These are phyloP conservation scores for Pseudorhombus dupliciocellatus DNA, from an alignment of 2,113 vertebrate genomes.

Conservation along the genomic window DNA sequence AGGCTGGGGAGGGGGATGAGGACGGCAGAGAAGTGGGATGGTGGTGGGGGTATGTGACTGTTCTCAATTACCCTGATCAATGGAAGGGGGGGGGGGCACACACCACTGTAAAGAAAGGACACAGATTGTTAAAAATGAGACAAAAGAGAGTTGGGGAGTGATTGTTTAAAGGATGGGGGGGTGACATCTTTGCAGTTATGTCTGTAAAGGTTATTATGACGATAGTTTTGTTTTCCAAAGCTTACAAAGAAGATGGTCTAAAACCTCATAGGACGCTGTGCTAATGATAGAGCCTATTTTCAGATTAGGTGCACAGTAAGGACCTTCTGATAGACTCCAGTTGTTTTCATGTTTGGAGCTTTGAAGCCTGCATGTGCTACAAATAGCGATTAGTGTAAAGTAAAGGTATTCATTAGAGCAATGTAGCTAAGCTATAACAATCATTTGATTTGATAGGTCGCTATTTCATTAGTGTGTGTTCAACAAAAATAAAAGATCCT, in stretches of 20 bases:
- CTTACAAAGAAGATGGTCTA: background rate
- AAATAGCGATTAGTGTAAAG: conserved; percentile 10
- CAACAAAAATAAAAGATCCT: conserved; percentile 60
- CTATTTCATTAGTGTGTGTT: conserved; percentile 64
- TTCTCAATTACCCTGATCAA: conserved; percentile 93
- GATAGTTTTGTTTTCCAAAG: background rate
- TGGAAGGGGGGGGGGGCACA: conserved; percentile 44
- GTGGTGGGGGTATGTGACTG: conserved; percentile 76
- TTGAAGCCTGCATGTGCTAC: conserved; percentile 12
- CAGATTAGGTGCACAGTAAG: background rate
- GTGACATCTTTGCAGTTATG: too few relatives aligned
- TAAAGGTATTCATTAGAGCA: conserved; percentile 44
- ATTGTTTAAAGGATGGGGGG: background rate
- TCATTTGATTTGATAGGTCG: conserved; percentile 56
- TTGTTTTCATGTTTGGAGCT: background rate
- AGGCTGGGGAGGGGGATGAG: conserved; percentile 54
- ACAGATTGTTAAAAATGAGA: conserved; percentile 24
- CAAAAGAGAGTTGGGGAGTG: conserved; percentile 14
- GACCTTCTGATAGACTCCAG: conserved; percentile 2
- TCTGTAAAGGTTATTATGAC: background rate
- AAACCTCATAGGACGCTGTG: background rate
- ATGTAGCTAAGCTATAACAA: conserved; percentile 32
- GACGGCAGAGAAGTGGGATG: conserved; percentile 47
- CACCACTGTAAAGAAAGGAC: conserved; percentile 35
- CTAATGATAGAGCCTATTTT: background rate